Conservation (phyloP, 2,888 invertebrate species). For the Eupithecia dodoneata region DNA sequence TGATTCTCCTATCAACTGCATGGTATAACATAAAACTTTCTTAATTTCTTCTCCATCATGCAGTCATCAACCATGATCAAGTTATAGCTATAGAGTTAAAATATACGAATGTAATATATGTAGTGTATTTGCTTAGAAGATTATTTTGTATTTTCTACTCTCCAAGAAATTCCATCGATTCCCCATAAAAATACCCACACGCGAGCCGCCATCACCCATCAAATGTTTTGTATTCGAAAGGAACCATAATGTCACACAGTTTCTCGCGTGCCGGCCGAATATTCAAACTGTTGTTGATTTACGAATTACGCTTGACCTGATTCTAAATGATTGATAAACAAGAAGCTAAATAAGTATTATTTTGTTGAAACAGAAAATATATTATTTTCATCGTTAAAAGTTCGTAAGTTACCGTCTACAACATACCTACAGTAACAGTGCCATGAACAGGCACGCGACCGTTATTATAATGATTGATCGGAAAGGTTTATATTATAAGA, state of each 20-base stretch:
- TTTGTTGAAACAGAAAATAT: not conserved
- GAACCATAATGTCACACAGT: constrained; percentile 33
- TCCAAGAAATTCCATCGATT: constrained; percentile 39
- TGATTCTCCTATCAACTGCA: not conserved
- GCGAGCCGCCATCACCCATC: constrained; percentile 27
- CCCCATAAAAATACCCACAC: constrained; percentile 41
- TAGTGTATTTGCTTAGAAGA: not conserved
- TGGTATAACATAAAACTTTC: not conserved
- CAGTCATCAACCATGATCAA: not conserved
- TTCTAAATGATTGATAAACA: constrained; percentile 28
- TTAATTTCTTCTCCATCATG: not conserved
- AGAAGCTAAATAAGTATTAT: not conserved
- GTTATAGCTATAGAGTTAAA: not conserved
- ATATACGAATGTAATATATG: not conserved
- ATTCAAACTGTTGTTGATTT: constrained; percentile 27
- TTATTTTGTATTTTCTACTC: not conserved
- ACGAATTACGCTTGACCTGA: constrained; percentile 22
- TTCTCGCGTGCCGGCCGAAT: constrained; percentile 27
- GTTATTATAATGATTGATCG: not conserved
- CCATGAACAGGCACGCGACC: not conserved
- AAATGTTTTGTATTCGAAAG: constrained; percentile 29
- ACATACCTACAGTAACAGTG: not conserved
- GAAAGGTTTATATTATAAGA: not conserved
- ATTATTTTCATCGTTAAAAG: not conserved
- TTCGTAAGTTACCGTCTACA: not conserved